A percentile compares a stretch with the other conserved stretches of the same genome.
These are phyloP conservation scores for Rhombomys opimus DNA, from an alignment of 2,113 vertebrate species.

Conservation along the genomic window DNA sequence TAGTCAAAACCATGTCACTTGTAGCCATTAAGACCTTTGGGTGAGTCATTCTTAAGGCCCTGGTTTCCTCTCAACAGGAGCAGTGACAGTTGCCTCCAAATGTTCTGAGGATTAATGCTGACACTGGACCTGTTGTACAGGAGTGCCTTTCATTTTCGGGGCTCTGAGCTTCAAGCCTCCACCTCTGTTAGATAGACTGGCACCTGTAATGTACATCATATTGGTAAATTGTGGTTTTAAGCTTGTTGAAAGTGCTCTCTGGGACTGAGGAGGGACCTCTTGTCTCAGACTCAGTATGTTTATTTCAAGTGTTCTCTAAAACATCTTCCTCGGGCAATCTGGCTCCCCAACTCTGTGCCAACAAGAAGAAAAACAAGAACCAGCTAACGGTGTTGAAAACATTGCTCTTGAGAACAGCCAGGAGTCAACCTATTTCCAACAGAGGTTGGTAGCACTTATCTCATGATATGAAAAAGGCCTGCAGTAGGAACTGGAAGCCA, in stretches of 20 bases:
- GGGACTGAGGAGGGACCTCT: background rate
- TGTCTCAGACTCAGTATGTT: background rate
- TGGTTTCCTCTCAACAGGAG: background rate
- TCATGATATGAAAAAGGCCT: background rate
- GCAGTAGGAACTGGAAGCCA: background rate
- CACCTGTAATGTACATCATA: background rate
- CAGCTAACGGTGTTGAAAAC: background rate
- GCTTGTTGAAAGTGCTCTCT: background rate
- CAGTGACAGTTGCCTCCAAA: background rate
- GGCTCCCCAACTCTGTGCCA: background rate
- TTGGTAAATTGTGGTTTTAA: background rate
- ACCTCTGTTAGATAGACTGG: background rate
- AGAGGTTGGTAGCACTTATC: background rate
- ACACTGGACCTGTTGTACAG: background rate
- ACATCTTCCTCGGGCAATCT: background rate
- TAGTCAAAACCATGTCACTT: background rate
- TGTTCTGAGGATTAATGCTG: background rate
- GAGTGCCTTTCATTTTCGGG: background rate
- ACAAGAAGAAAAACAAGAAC: background rate
- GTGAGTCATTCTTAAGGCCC: background rate
- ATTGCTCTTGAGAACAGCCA: background rate
- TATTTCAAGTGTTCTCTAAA: background rate
- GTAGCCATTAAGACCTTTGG: rapidly evolving
- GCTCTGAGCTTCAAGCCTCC: background rate
- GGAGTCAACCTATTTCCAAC: background rate